A percentile compares a stretch with the other conserved stretches of the same genome.
Conservation (phyloP, 2,113 vertebrate genomes). For the Gopherus flavomarginatus region DNA sequence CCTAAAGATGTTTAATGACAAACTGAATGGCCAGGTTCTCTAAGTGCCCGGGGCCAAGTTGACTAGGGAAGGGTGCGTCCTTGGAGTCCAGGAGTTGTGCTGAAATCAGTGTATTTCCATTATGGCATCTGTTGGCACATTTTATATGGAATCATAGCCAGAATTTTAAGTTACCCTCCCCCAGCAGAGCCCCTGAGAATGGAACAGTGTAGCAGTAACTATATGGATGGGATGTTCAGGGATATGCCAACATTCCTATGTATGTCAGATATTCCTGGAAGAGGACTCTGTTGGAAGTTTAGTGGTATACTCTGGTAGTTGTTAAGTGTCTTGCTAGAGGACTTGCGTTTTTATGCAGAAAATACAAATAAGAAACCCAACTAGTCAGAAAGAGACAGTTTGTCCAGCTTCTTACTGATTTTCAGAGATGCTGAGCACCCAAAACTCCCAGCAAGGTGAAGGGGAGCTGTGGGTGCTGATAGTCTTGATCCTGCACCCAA, state of each 20-base stretch:
- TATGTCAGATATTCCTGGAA: neutral
- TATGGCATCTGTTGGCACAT: neutral
- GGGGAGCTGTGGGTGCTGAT: neutral
- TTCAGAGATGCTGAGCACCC: neutral
- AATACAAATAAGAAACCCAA: rapidly evolving
- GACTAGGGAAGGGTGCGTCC: neutral
- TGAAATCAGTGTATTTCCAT: neutral
- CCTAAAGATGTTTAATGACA: neutral
- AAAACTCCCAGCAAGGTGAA: neutral
- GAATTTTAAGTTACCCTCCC: neutral
- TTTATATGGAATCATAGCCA: neutral
- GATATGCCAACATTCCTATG: neutral
- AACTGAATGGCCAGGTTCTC: neutral
- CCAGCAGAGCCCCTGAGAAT: neutral
- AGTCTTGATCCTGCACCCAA: conserved; percentile 38
- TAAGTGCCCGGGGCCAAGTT: neutral
- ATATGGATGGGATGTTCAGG: neutral
- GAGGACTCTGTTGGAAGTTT: neutral
- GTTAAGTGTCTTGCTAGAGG: neutral
- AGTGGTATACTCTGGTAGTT: neutral
- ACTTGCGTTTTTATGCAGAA: no score
- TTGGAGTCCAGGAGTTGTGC: neutral
- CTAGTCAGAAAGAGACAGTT: rapidly evolving
- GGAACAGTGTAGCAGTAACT: neutral
- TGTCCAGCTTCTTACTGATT: neutral